Evolutionary conservation across 2,113 vertebrate species (phyloP).

Genomic region (Nothocercus julius): DNA sequence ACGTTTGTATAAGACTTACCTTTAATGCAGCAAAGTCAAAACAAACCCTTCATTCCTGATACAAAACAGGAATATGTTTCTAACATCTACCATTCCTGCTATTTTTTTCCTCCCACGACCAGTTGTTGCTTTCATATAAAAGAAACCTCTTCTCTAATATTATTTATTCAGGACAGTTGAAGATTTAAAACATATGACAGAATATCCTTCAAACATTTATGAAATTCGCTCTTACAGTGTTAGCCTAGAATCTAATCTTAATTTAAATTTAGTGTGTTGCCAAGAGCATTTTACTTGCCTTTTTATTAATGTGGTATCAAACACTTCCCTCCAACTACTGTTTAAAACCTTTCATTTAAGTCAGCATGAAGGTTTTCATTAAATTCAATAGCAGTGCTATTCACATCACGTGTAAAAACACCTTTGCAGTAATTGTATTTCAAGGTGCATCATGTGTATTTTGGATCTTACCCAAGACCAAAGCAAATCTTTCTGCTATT

Average conservation of each 20-base stretch:
- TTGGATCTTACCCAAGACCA: not conserved
- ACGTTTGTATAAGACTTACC: not conserved
- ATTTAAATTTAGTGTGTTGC: not conserved
- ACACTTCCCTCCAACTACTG: not conserved
- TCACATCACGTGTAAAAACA: not conserved
- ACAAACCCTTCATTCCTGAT: not conserved
- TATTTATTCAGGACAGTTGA: not conserved
- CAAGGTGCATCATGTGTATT: not conserved
- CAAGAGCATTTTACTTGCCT: slow-evolving; percentile 24
- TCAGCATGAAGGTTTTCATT: not conserved
- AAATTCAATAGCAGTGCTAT: not conserved
- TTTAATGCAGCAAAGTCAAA: not conserved
- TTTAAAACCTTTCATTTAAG: slow-evolving; percentile 10
- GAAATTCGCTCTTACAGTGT: not conserved
- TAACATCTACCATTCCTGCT: not conserved
- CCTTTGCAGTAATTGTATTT: not conserved
- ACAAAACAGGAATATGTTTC: not conserved
- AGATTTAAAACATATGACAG: not conserved
- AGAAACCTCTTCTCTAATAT: not conserved
- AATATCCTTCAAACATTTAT: not conserved
- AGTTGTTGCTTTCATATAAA: not conserved
- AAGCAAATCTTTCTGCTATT: not conserved
- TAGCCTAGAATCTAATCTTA: not conserved
- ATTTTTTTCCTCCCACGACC: not conserved
- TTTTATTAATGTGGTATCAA: not conserved